Conservation (phyloP, 1,140 invertebrate species). For the Lepidurus apus region DNA sequence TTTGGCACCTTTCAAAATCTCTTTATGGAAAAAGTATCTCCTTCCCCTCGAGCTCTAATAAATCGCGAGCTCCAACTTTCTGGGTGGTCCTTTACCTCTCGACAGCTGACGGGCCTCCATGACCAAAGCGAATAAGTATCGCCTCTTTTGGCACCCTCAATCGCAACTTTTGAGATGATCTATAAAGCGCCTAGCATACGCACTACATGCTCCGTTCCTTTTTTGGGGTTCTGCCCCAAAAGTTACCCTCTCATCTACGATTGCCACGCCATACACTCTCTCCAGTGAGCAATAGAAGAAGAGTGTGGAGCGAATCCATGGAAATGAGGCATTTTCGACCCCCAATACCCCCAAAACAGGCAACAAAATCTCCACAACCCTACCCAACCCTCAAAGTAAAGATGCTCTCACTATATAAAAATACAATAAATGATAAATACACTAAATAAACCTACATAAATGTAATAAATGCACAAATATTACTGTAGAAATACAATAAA, state of each 20-base stretch:
- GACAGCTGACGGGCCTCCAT: conserved; percentile 17
- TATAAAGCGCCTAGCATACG: conserved; percentile 9
- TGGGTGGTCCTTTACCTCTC: not conserved
- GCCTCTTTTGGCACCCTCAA: conserved; percentile 17
- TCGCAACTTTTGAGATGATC: not conserved
- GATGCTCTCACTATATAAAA: no score
- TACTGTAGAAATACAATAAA: no score
- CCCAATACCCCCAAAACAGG: not conserved
- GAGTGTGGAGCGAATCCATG: conserved; percentile 10
- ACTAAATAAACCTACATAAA: no score
- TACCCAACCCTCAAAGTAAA: no score
- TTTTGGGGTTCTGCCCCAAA: not conserved
- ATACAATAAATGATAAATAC: no score
- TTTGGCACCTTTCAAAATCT: conserved; percentile 14
- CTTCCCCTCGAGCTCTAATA: not conserved
- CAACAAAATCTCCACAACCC: not conserved
- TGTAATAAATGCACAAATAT: no score
- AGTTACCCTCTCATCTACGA: not conserved
- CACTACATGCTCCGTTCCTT: not conserved
- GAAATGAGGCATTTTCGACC: not conserved
- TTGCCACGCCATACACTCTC: not conserved
- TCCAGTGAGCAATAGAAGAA: not conserved
- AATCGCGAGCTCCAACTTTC: not conserved
- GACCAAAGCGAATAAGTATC: conserved; percentile 17
- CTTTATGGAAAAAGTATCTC: conserved; percentile 2